Evolutionary conservation across 2,888 invertebrate species (phyloP), one percentile per base, ranked within the genome.

Genomic region (Leptura quadrifasciata): DNA sequence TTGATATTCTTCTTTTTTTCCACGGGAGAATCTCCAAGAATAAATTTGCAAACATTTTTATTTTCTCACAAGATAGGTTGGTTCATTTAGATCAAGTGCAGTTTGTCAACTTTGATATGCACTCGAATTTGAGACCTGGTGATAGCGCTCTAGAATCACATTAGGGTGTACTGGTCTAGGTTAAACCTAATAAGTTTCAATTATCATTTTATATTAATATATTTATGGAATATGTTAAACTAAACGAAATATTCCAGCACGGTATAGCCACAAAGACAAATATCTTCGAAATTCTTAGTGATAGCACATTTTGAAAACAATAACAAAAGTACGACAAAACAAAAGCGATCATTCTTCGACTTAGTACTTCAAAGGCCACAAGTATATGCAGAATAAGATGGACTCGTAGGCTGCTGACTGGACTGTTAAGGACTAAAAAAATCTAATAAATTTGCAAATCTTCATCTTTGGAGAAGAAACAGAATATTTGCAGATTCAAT

Each of bases 361-460:
- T 63, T 65, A 31, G 68, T 31, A 57, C 55, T 54, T 54, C 65
- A 52, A 70, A 67, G 69, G 70, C 64, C 39, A 47, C 73, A 47
- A 63, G 64, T n/a, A 31, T 27, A 17, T 54, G 58, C 39, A 54
- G 72, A 60, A 31, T 27, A 57, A 67, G 47, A 35, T 63, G 70
- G 68, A 55, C 68, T 60, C 54, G 72, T 47, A 63, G 71, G 57
- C 64, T 61, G 74, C 70, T 74, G 64, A 55, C 64, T 76, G 76
- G 76, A 74, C 57, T 65, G 47, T 47, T 47, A n/a, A 72, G 72
- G 76, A 60, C 15, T 54, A 61, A 64, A 65, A 39, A 61, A 39
- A 61, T 64, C 77, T 57, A 57, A 72, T 72, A 69, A 68, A 74
- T 18, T 54, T 39, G 58, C 74, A 77, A 69, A 74, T 72, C n/a